Conservation (phyloP, 2,113 vertebrate species). For the Campylomormyrus numenius region DNA sequence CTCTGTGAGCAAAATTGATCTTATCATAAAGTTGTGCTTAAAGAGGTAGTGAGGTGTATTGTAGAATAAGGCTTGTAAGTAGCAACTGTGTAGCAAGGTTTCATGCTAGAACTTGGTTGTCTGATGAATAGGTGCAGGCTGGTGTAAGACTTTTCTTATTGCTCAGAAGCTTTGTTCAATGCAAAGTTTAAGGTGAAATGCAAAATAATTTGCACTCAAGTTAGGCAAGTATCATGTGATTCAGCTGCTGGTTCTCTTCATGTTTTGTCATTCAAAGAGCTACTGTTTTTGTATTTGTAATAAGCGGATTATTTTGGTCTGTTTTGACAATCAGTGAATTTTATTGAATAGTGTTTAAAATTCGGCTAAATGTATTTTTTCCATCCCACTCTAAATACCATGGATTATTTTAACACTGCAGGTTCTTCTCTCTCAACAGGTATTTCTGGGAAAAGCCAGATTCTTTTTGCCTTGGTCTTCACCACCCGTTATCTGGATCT, state of each 20-base stretch:
- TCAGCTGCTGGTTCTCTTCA: background rate
- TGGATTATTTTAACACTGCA: background rate
- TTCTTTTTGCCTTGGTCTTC: constrained; percentile 95
- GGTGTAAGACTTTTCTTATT: background rate
- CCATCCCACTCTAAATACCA: background rate
- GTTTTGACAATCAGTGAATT: background rate
- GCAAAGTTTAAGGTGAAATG: background rate
- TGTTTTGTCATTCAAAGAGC: background rate
- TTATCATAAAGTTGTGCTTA: background rate
- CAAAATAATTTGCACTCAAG: too few relatives aligned
- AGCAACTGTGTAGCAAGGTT: background rate
- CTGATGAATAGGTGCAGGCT: background rate
- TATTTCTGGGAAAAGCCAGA: constrained; percentile 97
- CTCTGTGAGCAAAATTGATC: background rate
- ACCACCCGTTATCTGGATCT: constrained; percentile 97
- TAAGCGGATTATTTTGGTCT: background rate
- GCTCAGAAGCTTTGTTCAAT: background rate
- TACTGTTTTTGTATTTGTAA: background rate
- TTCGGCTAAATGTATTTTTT: background rate
- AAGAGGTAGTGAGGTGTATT: background rate
- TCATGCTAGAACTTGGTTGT: background rate
- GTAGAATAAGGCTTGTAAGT: background rate
- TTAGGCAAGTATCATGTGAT: background rate
- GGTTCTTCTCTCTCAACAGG: constrained; percentile 55
- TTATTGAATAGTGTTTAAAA: background rate